phyloP scores from a whole-genome alignment of 1,140 invertebrate species.

The Cydia strobilella region DNA sequence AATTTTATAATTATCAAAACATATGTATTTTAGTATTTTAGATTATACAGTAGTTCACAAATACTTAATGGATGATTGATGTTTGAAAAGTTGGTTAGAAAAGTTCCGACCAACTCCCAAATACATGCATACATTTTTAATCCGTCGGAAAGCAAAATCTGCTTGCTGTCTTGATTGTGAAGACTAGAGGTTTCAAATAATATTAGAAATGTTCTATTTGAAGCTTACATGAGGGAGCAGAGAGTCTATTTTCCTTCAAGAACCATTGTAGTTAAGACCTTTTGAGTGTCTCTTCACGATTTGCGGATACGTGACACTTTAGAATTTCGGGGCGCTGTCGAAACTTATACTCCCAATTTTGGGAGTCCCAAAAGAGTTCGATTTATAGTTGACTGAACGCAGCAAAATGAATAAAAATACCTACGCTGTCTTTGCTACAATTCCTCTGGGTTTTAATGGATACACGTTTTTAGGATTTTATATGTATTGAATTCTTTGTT shows the following conservation, averaged over 20 bases:
- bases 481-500: background rate
- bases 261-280: background rate
- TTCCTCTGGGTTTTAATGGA: background rate
- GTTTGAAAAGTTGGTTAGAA: background rate
- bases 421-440: background rate
- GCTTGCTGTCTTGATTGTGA: background rate
- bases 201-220: background rate
- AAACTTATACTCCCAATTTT: slow-evolving; percentile 21
- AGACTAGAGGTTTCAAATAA: background rate
- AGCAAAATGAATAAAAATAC: slow-evolving; percentile 7
- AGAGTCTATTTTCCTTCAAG: background rate
- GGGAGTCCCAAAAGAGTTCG: background rate
- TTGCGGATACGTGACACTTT: slow-evolving; percentile 10
- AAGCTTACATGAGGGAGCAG: background rate
- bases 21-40: no score
- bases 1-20: no score
- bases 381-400: background rate
- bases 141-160: background rate
- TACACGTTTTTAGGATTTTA: background rate
- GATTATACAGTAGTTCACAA: no score
- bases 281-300: background rate
- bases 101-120: background rate
- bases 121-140: background rate
- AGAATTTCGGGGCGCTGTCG: background rate
- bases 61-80: no score